phyloP scores from a whole-genome alignment of 2,888 invertebrate species.

The Bugula neritina region DNA sequence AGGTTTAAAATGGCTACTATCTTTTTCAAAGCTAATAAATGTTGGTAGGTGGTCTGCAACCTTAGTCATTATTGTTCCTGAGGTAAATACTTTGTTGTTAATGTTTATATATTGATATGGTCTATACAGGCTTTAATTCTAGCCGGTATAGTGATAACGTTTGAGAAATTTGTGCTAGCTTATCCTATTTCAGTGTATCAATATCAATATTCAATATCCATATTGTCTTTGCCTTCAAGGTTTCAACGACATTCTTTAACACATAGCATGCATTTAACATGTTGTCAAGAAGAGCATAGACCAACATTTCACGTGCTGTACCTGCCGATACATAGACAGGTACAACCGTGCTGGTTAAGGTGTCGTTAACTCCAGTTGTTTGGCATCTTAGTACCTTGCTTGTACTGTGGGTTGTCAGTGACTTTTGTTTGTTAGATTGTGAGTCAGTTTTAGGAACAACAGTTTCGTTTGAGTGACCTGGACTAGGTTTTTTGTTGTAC shows the following conservation, averaged over 20 bases:
- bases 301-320: background rate
- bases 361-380: too few relatives aligned
- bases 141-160: background rate
- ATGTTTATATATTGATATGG: background rate
- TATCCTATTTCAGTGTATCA: too few relatives aligned
- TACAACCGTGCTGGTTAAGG: too few relatives aligned
- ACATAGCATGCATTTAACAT: background rate
- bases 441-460: background rate
- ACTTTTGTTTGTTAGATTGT: background rate
- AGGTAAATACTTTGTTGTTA: background rate
- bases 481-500: too few relatives aligned
- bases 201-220: background rate
- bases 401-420: background rate
- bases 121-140: background rate
- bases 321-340: background rate
- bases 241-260: background rate
- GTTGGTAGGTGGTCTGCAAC: background rate
- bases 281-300: background rate
- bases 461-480: background rate
- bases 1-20: background rate
- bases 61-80: background rate
- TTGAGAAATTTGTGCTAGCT: background rate
- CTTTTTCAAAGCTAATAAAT: constrained; percentile 3
- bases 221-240: background rate
- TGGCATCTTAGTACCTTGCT: background rate